Base-by-base conservation (phyloP, 1,140 invertebrate genomes). In the Pogonomyrmex californicus region DNA sequence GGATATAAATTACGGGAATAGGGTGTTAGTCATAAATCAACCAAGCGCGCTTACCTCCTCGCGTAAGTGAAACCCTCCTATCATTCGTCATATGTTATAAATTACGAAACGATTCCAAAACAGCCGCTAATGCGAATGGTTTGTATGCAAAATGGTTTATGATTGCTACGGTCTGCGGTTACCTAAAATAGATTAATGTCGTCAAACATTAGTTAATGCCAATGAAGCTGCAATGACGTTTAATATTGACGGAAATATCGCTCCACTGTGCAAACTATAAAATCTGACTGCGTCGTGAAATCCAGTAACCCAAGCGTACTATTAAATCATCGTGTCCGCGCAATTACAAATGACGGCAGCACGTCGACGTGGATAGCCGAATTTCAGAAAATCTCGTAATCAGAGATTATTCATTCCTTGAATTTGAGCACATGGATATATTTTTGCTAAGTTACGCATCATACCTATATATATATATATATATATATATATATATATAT, bases 161-260 rank as follows among this genome's bases (percentile, higher is more conserved):
- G 90, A 92, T 91, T 91, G 91, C 86, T 89, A 87, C 81, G 88
- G 90, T 85, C 87, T 86, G 87, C 88, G 83, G 87, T 92, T 91
- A 86, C 85, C 88, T 92, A 91, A 92, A 92, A 92, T 88, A 90
- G 91, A 92, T 92, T 92, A 92, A 92, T 88, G 91, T 92, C 91
- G 88, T 90, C 86, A 85, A 86, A 88, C 87, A 92, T 92, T 92
- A 92, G 91, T 92, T 92, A 92, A 92, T 91, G 85, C 86, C 88
- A 65, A 77, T 81, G 62, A 82, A 66, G 77, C 82, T 60, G 83
- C 86, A 85, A 88, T 91, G 90, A 88, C 90, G 66, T 91, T 91
- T 90, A 91, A 90, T 88, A 91, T 91, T 91, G 89, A 91, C 89
- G 89, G 77, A 77, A 90, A 91, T 91, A 90, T 85, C 89, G 88